phyloP scores from a whole-genome alignment of 2,797 vertebrate genomes.

The Numenius phaeopus region DNA sequence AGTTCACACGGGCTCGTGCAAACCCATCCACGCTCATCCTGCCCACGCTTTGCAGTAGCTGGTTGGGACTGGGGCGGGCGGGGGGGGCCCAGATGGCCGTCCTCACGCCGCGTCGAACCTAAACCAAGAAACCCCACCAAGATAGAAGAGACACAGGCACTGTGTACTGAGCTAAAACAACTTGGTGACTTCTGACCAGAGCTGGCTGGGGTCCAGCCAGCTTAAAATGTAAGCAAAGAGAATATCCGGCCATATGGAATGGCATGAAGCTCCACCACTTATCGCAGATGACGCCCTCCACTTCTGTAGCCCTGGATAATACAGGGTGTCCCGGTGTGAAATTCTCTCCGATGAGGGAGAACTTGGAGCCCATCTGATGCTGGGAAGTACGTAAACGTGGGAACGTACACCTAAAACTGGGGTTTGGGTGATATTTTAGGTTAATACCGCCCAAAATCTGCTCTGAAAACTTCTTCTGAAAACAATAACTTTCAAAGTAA shows the following conservation, averaged over 20 bases:
- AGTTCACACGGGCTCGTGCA: neutral
- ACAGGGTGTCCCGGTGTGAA: constrained; percentile 55
- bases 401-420: neutral
- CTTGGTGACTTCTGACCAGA: constrained; percentile 68
- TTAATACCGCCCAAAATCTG: neutral
- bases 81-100: constrained; percentile 49
- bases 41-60: constrained; percentile 39
- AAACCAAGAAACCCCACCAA: constrained; percentile 37
- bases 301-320: constrained; percentile 32
- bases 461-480: neutral
- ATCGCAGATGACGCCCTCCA: constrained; percentile 49
- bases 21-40: neutral
- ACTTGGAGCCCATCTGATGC: constrained; percentile 37
- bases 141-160: constrained; percentile 46
- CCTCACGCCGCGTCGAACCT: constrained; percentile 16
- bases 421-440: neutral
- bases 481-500: neutral
- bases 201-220: constrained; percentile 68
- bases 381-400: neutral
- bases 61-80: neutral
- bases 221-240: constrained; percentile 5
- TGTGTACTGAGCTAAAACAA: constrained; percentile 51
- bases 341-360: constrained; percentile 6
- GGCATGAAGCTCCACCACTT: constrained; percentile 21
- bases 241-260: constrained; percentile 54